Evolutionary conservation across 2,888 invertebrate species (phyloP), one percentile per base, ranked within the genome.

Genomic region (Hetaerina titia): DNA sequence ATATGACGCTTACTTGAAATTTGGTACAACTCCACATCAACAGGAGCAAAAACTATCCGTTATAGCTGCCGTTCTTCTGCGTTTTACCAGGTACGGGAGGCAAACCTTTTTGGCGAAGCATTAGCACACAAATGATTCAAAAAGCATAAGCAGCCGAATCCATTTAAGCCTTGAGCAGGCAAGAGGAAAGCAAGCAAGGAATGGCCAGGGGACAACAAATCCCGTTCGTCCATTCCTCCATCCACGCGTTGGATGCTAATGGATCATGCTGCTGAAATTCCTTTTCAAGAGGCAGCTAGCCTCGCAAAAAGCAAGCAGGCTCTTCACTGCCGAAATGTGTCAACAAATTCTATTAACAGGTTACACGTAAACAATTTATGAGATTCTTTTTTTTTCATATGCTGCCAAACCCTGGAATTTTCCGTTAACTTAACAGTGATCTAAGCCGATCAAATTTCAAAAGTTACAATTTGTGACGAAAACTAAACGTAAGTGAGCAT

Each of bases 121-220:
- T 81, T n/a, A 19, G 31, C 81, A 31, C 81, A 5, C 31, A 81
- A 19, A 81, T 81, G 31, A 25, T 22, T 25, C 2, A 31, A 81
- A 81, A 81, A 31, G 81, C 31, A 25, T 81, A 31, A 81, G 81
- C 81, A 81, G 81, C 31, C 81, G 81, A 81, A 31, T 81, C 81
- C 31, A 15, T 31, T 25, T 31, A 81, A 81, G 15, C 31, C 22
- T 31, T 11, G 25, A 81, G 13, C 13, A 31, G 15, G 81, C 81
- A 81, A n/a, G 81, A 11, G 81, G 9, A 81, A 81, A 81, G 31
- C 81, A 31, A n/a, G 81, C 81, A 81, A 15, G 81, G 81, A 31
- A 31, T 31, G 81, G 81, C 13, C 7, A 31, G 25, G 25, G 25
- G 31, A 31, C 9, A 15, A 15, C 11, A 31, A 25, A 81, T 81